These are phyloP conservation scores for Cnemophilus loriae DNA, from an alignment of 2,113 vertebrate genomes.

Conservation along the genomic window DNA sequence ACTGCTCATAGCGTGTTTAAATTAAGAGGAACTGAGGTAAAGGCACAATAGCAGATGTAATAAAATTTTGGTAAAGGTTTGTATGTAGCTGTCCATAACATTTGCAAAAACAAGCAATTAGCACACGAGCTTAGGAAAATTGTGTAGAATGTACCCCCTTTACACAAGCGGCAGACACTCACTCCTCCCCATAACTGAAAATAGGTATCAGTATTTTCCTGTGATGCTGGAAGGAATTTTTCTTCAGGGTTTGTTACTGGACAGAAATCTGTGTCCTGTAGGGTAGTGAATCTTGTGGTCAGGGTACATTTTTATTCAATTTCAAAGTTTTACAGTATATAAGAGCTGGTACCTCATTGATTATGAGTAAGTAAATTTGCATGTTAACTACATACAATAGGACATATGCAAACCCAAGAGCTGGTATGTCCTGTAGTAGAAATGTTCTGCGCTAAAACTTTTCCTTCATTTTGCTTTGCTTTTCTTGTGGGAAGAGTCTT, in stretches of 20 bases:
- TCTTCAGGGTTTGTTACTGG: neutral
- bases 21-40: neutral
- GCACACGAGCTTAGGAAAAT: neutral
- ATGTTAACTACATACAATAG: no score
- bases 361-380: neutral
- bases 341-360: neutral
- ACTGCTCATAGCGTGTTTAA: neutral
- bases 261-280: neutral
- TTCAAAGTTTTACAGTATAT: neutral
- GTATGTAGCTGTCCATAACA: rapidly evolving
- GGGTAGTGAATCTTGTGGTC: neutral
- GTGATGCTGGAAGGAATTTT: neutral
- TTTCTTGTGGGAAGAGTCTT: neutral
- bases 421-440: neutral
- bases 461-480: neutral
- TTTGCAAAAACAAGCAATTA: neutral
- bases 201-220: neutral
- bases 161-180: neutral
- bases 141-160: neutral
- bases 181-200: neutral
- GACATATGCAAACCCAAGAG: neutral
- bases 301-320: neutral
- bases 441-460: neutral
- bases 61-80: neutral
- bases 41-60: neutral